These are phyloP conservation scores for Linyphia triangularis DNA, from an alignment of 2,888 invertebrate species.

Conservation along the genomic window DNA sequence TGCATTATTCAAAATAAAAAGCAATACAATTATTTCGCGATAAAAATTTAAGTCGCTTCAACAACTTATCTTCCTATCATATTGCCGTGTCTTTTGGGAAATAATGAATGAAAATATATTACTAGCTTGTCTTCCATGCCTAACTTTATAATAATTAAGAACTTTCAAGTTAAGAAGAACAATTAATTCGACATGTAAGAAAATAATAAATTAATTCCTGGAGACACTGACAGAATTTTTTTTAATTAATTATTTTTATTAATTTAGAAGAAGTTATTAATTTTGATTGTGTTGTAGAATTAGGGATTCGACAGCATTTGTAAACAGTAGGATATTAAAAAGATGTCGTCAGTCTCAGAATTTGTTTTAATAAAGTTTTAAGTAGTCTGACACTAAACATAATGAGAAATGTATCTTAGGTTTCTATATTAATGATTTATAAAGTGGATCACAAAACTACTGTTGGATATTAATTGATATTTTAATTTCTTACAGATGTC, in stretches of 20 bases:
- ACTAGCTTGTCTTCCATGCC: background rate
- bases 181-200: background rate
- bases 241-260: constrained; percentile 20
- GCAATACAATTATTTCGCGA: background rate
- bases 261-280: background rate
- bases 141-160: constrained; percentile 1
- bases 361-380: too few species aligned
- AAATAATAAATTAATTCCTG: background rate
- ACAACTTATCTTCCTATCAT: background rate
- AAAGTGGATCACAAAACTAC: too few species aligned
- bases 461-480: too few species aligned
- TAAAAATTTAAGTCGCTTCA: background rate
- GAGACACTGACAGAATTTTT: background rate
- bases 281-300: background rate
- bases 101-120: background rate
- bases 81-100: background rate
- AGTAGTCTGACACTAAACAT: too few species aligned
- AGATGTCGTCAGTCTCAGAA: too few species aligned
- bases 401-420: too few species aligned
- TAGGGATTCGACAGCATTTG: too few species aligned
- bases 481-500: too few species aligned
- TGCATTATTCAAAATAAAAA: background rate
- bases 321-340: too few species aligned
- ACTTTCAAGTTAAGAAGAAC: background rate
- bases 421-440: too few species aligned